Evolutionary conservation across 2,113 vertebrate genomes (phyloP).

Genomic region (Alligator sinensis): DNA sequence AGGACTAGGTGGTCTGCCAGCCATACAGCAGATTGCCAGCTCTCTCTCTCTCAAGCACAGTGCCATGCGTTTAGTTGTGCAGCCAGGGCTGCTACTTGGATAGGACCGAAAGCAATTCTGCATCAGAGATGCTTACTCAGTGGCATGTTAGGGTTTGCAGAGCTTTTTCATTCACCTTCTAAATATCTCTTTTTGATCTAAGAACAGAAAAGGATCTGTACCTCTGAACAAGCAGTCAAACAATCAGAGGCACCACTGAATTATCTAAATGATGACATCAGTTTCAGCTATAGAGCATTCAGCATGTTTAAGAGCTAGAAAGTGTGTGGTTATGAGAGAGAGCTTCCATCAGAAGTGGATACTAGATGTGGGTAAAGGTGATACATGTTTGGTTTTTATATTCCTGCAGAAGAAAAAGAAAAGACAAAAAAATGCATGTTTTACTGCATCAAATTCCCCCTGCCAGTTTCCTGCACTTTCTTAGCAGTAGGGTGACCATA

Average conservation of each 20-base stretch:
- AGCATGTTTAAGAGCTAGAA: not conserved
- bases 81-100: not conserved
- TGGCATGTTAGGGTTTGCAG: not conserved
- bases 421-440: not conserved
- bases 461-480: not conserved
- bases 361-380: not conserved
- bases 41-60: slow-evolving; percentile 50
- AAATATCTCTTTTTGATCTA: not conserved
- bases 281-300: not conserved
- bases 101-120: slow-evolving; percentile 27
- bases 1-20: slow-evolving; percentile 45
- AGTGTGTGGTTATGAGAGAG: not conserved
- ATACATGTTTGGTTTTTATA: no score
- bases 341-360: not conserved
- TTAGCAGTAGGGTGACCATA: not conserved
- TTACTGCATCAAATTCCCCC: not conserved
- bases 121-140: not conserved
- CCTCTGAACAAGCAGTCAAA: slow-evolving; percentile 33
- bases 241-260: slow-evolving; percentile 2
- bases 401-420: not conserved
- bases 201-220: not conserved
- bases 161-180: not conserved
- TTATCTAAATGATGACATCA: not conserved
- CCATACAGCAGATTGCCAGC: slow-evolving; percentile 51
- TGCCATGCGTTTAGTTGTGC: not conserved